Base-by-base conservation (phyloP, 2,113 vertebrate species). In the Xenopus tropicalis region DNA sequence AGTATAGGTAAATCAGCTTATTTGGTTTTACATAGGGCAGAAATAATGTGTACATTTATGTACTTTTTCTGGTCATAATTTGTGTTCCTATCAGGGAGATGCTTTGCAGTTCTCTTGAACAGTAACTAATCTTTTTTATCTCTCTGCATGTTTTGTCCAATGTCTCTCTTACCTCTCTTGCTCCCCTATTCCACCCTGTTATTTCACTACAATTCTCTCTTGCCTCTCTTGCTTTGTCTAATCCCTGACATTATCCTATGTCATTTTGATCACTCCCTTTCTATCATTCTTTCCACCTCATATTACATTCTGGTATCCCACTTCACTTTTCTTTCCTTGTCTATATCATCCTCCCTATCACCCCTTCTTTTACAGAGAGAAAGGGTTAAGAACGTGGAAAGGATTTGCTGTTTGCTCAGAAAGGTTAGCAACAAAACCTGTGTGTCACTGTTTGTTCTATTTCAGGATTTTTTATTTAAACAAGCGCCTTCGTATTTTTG, bases 401-500 rank as follows among this genome's bases (percentile, higher is more conserved):
- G 95, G 82, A 96, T 96, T 85, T 96, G 95, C 87, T 94, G 93
- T 86, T 89, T 96, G 72, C 91, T 96, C 66, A 88, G 95, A 77
- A 93, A 87, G 90, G 95, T 96, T 84, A 92, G 93, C 92, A 79
- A 69, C 17, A 20, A 43, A 71, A 77, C 57, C 6, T 72, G 22
- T 25, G 63, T 63, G 56, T 19, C 17, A 21, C 20, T 72, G 57
- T 74, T 9, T 58, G 24, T 13, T 51, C 14, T 54, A 16, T 61
- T 11, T 46, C 19, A 54, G 9, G 13, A 19, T 54, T 54, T 9
- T 54, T 54, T 54, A 17, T 54, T 9, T 17, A 19, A 17, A n/a
- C 52, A 54, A 20, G 14, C 9, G n/a, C n/a, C n/a, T n/a, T n/a
- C 16, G 48, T n/a, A 1, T 17, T 17, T n/a, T 54, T n/a, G 19